Conservation (phyloP, 2,113 vertebrate species). For the Takifugu flavidus region DNA sequence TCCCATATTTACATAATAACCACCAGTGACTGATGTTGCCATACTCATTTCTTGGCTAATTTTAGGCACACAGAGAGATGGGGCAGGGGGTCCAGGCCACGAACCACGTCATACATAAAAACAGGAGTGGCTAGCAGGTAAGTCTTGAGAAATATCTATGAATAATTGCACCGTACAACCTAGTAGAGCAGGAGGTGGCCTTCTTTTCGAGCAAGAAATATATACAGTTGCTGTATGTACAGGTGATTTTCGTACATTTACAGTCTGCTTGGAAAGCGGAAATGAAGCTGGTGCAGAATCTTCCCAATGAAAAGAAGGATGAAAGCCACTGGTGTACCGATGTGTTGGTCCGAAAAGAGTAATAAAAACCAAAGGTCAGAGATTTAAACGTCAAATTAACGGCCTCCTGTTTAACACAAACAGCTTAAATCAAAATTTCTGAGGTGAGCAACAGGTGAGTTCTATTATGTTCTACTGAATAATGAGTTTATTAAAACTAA, state of each 20-base stretch:
- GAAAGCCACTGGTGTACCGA: constrained; percentile 15
- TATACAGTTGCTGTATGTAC: constrained; percentile 61
- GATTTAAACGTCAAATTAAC: constrained; percentile 15
- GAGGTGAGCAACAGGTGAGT: constrained; percentile 36
- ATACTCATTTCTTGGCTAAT: constrained; percentile 71
- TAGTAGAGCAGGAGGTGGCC: constrained; percentile 46
- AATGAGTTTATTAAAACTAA: constrained; percentile 20
- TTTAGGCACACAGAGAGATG: constrained; percentile 71
- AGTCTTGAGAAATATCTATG: constrained; percentile 54
- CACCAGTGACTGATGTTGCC: constrained; percentile 68
- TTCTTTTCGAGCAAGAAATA: constrained; percentile 56
- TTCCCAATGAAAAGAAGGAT: constrained; percentile 29
- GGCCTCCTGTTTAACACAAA: constrained; percentile 25
- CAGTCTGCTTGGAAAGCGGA: constrained; percentile 45
- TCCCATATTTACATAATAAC: constrained; percentile 77
- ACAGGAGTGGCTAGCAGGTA: constrained; percentile 64
- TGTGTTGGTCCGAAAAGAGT: constrained; percentile 43
- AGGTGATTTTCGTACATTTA: constrained; percentile 54
- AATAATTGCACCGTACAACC: constrained; percentile 58
- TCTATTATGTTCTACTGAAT: constrained; percentile 4
- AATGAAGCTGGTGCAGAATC: constrained; percentile 62
- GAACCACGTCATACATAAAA: constrained; percentile 67
- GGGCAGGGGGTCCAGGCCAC: constrained; percentile 52
- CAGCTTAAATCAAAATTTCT: constrained; percentile 3
- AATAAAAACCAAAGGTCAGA: constrained; percentile 2